Base-by-base conservation (phyloP, 2,113 vertebrate genomes). In the Holacanthus passer region DNA sequence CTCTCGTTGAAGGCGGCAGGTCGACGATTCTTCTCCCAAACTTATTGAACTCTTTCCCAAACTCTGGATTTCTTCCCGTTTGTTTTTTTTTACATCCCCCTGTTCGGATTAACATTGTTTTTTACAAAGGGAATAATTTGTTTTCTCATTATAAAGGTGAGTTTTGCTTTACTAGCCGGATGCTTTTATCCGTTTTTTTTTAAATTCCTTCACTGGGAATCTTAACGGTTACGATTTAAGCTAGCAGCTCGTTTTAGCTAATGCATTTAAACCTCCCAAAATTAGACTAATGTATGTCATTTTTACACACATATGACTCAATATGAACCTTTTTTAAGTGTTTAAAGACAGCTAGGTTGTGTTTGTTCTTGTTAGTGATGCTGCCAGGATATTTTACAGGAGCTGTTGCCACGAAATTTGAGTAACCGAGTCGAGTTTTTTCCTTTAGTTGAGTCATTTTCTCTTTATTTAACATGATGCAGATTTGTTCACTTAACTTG, bases 81-180 rank as follows among this genome's bases (percentile, higher is more conserved):
- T 4, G 9, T 17, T 19, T 35, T 43, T 52, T 29, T n/a, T 16
- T 3, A 19, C 24, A 37, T 0, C 17, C 1, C 14, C 27, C 6
- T 0, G 2, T 8, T 66, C 43, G 91, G 87, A 93, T 86, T 92
- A 83, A 66, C 43, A 1, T 2, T n/a, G n/a, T n/a, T n/a, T n/a
- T 53, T 12, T 27, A 3, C 2, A 32, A 41, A 52, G 35, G 88
- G 78, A 92, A 84, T 86, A 79, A 27, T 41, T 66, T 31, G 11
- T 50, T 87, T 85, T 84, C n/a, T 45, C 45, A 24, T 67, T 12
- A 17, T 19, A 89, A 80, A 75, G 92, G 93, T 94, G 69, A 88
- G 92, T 92, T 81, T 71, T 73, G 14, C 27, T 68, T 52, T 13
- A 9, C 48, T 55, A 7, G 1, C n/a, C 10, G 2, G 63, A 58